These are phyloP conservation scores for Perithous albicinctus DNA, from an alignment of 2,888 invertebrate genomes.

Conservation along the genomic window DNA sequence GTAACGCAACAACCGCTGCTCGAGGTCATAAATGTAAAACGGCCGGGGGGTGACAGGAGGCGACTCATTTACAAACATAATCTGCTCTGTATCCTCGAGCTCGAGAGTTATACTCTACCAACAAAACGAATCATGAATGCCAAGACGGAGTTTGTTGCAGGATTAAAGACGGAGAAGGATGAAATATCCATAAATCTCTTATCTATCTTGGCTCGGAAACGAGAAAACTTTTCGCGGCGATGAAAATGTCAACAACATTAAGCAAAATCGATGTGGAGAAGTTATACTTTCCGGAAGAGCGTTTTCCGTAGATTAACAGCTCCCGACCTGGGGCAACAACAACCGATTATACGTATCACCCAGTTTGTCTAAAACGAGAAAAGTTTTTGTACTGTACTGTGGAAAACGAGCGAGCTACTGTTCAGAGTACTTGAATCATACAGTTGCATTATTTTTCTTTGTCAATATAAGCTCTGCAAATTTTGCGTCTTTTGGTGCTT, in stretches of 20 bases:
- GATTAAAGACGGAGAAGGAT: background rate
- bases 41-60: slow-evolving; percentile 54
- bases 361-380: background rate
- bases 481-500: too few species aligned
- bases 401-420: background rate
- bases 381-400: background rate
- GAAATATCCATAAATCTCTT: slow-evolving; percentile 59
- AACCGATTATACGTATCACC: background rate
- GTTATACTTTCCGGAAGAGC: slow-evolving; percentile 19
- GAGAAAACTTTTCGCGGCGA: slow-evolving; percentile 59
- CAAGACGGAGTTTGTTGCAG: slow-evolving; percentile 27
- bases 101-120: slow-evolving; percentile 52
- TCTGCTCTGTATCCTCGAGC: slow-evolving; percentile 37
- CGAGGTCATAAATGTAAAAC: slow-evolving; percentile 65
- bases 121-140: slow-evolving; percentile 53
- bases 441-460: background rate
- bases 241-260: slow-evolving; percentile 64
- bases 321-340: slow-evolving; percentile 59
- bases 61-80: slow-evolving; percentile 67
- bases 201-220: slow-evolving; percentile 50
- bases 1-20: slow-evolving; percentile 47
- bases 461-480: too few species aligned
- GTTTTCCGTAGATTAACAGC: slow-evolving; percentile 55
- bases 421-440: background rate
- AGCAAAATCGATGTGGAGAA: slow-evolving; percentile 56